Base-by-base conservation (phyloP, 2,888 invertebrate genomes). In the Epirrita christyi region DNA sequence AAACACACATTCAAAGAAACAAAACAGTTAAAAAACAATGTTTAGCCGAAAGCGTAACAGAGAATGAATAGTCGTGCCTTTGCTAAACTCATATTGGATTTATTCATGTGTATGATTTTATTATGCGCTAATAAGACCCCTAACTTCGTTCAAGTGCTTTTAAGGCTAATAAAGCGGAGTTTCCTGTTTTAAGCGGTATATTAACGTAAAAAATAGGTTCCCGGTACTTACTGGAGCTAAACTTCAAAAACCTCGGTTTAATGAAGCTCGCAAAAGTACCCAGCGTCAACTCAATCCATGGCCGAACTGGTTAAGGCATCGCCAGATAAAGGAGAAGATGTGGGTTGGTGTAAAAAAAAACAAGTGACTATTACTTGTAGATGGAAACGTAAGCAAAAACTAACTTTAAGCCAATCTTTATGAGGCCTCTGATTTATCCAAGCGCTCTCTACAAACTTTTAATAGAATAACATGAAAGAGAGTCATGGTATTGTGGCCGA, bases 401-500 rank as follows among this genome's bases (percentile, higher is more conserved):
- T 21, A 3, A 21, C 21, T 21, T 21, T 21, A 21, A 4, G 2
- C 21, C 21, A 2, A 32, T 7, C 32, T 32, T 8, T 32, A n/a
- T 28, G 4, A 29, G 41, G n/a, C 8, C 7, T 40, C 14, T n/a
- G 7, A 7, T 11, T 45, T 34, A 38, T 29, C 6, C 43, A 45
- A 64, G 51, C 45, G 47, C 46, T 29, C 46, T 52, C 10, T 47
- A 55, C 37, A 57, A 53, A 57, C 47, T 46, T 38, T 15, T 36
- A 42, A 63, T 59, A 51, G 51, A 62, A 60, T 62, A 47, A 54
- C 11, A 71, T 52, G 64, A 70, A 62, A 66, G 66, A 68, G 55
- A 64, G 63, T 68, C 66, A 67, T 41, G 69, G 70, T 63, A 66
- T 63, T 76, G 70, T 72, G 68, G 68, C 68, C 2, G 72, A 79